phyloP scores from a whole-genome alignment of 2,797 vertebrate genomes.

The Peromyscus eremicus region DNA sequence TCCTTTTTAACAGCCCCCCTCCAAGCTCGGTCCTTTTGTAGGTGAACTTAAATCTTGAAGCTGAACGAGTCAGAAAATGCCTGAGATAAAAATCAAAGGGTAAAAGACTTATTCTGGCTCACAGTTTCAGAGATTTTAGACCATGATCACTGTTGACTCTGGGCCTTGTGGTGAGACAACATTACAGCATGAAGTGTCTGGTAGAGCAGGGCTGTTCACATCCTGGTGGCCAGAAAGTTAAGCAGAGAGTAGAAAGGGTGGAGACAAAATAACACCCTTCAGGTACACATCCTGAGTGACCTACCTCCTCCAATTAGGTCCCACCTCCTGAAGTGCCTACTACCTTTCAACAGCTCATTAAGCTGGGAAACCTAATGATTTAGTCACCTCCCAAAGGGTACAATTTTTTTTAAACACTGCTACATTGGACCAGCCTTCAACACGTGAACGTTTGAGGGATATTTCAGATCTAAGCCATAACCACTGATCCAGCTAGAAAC shows the following conservation, averaged over 20 bases:
- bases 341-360: neutral
- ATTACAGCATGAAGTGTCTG: neutral
- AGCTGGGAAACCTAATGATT: neutral
- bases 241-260: neutral
- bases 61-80: neutral
- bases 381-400: neutral
- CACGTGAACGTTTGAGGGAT: neutral
- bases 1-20: neutral
- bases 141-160: neutral
- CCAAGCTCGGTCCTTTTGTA: neutral
- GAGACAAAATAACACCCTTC: neutral
- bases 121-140: neutral
- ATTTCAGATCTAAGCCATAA: neutral
- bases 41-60: conserved; percentile 17
- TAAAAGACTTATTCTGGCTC: neutral
- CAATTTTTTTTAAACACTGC: neutral
- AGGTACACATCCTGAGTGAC: neutral
- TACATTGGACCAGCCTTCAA: neutral
- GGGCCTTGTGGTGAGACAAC: neutral
- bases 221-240: neutral
- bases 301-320: neutral
- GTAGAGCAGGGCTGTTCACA: neutral
- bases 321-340: neutral
- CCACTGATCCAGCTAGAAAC: conserved; percentile 13
- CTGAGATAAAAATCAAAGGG: neutral